These are phyloP conservation scores for Fissipunctia ypsillon DNA, from an alignment of 2,888 invertebrate genomes.

Conservation along the genomic window DNA sequence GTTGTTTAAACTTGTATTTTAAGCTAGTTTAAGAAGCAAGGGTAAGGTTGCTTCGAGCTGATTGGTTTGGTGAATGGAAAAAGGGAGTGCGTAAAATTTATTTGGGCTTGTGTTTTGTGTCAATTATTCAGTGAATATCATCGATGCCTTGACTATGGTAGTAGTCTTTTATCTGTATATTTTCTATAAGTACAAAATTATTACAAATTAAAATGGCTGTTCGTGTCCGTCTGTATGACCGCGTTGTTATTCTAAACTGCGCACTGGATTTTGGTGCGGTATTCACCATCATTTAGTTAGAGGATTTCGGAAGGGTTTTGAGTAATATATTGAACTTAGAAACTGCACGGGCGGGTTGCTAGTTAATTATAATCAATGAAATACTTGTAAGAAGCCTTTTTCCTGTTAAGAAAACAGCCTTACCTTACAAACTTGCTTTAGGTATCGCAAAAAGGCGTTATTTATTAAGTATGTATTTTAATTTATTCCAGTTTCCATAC, in stretches of 20 bases:
- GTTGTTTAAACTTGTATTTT: slow-evolving; percentile 39
- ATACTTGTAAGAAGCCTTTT: too few relatives aligned
- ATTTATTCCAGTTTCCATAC: not conserved
- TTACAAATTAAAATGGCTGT: too few relatives aligned
- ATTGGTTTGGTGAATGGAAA: not conserved
- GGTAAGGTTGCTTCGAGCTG: slow-evolving; percentile 16
- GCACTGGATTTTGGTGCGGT: too few relatives aligned
- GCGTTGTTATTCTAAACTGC: too few relatives aligned
- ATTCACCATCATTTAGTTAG: too few relatives aligned
- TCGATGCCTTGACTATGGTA: not conserved
- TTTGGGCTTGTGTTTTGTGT: not conserved
- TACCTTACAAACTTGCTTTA: not conserved
- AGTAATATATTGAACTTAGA: too few relatives aligned
- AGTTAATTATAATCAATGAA: too few relatives aligned
- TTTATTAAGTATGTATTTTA: not conserved
- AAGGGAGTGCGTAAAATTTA: not conserved
- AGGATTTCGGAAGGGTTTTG: too few relatives aligned
- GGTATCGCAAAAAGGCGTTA: not conserved
- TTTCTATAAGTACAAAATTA: too few relatives aligned
- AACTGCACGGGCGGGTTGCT: too few relatives aligned
- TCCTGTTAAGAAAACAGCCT: not conserved
- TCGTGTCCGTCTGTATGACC: too few relatives aligned
- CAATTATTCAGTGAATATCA: not conserved
- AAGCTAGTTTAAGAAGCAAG: slow-evolving; percentile 22
- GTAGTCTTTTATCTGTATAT: too few relatives aligned